phyloP scores from a whole-genome alignment of 2,888 invertebrate genomes.

The Campoplex capitator region DNA sequence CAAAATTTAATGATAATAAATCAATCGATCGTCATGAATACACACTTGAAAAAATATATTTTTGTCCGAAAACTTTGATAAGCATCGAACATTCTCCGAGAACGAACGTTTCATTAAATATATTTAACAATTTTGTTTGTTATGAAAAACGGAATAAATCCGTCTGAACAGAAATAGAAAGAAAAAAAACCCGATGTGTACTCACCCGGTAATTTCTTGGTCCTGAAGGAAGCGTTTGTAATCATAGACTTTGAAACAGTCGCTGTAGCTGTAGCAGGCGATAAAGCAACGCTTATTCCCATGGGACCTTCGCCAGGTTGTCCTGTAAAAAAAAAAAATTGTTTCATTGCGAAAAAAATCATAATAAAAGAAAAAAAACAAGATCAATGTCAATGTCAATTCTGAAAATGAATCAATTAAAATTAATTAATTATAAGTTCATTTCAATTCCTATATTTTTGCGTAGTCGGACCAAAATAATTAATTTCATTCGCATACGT shows the following conservation, averaged over 20 bases:
- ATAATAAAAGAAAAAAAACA: background rate
- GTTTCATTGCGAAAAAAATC: conserved; percentile 28
- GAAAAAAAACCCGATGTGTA: conserved; percentile 51
- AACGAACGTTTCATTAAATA: background rate
- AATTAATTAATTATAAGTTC: background rate
- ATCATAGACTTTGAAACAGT: conserved; percentile 97
- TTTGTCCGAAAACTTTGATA: background rate
- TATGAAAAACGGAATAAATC: background rate
- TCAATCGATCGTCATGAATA: background rate
- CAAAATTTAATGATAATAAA: background rate
- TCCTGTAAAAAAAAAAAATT: conserved; percentile 82
- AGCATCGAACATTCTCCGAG: background rate
- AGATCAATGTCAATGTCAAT: background rate
- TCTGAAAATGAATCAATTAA: too few relatives aligned
- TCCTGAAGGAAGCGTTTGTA: conserved; percentile 98
- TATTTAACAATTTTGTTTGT: background rate
- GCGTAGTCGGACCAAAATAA: too few relatives aligned
- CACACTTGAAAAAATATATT: background rate
- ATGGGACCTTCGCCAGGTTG: conserved; percentile 93
- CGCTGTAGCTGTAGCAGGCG: conserved; percentile 90
- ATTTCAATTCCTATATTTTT: conserved; percentile 1
- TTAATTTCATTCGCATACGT: too few relatives aligned
- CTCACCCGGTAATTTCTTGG: conserved; percentile 97
- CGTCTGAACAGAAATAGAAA: background rate
- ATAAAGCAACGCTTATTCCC: conserved; percentile 92